phyloP scores from a whole-genome alignment of 2,888 invertebrate genomes.

The Augochlorella aurata region DNA sequence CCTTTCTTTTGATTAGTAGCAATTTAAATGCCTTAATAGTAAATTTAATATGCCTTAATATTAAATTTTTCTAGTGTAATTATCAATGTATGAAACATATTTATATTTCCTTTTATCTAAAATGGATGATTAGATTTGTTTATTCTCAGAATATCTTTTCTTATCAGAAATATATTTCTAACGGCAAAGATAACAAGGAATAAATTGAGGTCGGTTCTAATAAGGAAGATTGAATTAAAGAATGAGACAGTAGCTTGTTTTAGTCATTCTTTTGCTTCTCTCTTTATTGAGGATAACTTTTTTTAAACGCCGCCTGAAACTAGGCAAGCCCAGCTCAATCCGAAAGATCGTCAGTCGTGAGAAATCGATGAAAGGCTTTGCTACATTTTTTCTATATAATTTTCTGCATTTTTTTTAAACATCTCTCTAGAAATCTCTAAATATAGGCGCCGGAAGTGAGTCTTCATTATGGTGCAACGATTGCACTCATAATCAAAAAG shows the following conservation, averaged over 20 bases:
- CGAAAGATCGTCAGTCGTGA: conserved; percentile 51
- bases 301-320: conserved; percentile 59
- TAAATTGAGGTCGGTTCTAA: not conserved
- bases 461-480: conserved; percentile 12
- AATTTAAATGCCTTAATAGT: not conserved
- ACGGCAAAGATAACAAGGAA: too few relatives aligned
- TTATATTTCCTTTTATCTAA: too few relatives aligned
- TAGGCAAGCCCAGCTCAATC: conserved; percentile 59
- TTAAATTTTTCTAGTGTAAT: not conserved
- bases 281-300: conserved; percentile 69
- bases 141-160: too few relatives aligned
- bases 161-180: too few relatives aligned
- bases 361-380: conserved; percentile 19
- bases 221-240: not conserved
- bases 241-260: conserved; percentile 20
- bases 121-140: too few relatives aligned
- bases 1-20: too few relatives aligned
- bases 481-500: conserved; percentile 25
- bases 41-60: not conserved
- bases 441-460: not conserved
- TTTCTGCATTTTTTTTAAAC: conserved; percentile 3
- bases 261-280: conserved; percentile 62
- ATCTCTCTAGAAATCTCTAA: conserved; percentile 7
- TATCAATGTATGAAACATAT: not conserved
- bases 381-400: too few relatives aligned